Conservation (phyloP, 2,113 vertebrate genomes). For the Anser brachyrhynchus region DNA sequence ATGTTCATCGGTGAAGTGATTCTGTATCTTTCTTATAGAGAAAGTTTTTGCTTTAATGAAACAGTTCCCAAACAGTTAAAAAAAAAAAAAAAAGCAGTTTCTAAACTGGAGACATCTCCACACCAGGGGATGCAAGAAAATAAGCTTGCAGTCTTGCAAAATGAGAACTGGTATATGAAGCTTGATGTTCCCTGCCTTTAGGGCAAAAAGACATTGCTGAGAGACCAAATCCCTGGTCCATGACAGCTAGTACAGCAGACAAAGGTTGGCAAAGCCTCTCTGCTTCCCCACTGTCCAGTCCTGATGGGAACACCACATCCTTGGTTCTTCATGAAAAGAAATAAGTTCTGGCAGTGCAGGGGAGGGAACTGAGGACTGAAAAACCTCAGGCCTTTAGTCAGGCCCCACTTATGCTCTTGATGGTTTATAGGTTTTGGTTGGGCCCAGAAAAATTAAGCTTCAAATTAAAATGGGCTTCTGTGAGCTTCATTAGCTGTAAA, state of each 20-base stretch:
- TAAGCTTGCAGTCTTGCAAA: background rate
- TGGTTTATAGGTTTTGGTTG: background rate
- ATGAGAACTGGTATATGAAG: background rate
- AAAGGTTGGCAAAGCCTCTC: background rate
- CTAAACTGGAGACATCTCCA: background rate
- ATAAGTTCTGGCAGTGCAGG: background rate
- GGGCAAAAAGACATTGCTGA: background rate
- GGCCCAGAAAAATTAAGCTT: conserved; percentile 29
- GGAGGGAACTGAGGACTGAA: background rate
- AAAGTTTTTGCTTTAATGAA: background rate
- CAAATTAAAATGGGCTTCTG: conserved; percentile 33
- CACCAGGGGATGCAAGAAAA: background rate
- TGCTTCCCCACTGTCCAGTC: background rate
- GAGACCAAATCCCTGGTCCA: background rate
- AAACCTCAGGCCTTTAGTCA: conserved; percentile 8
- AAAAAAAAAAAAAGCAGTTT: background rate
- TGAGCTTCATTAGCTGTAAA: conserved; percentile 61
- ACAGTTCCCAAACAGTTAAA: background rate
- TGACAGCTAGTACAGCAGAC: background rate
- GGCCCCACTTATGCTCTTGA: background rate
- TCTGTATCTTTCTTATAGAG: background rate
- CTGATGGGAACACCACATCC: background rate
- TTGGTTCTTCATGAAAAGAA: background rate
- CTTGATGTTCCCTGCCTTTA: background rate
- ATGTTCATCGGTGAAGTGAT: background rate